Conservation (phyloP, 2,113 vertebrate species). For the Hydrochoerus hydrochaeris region DNA sequence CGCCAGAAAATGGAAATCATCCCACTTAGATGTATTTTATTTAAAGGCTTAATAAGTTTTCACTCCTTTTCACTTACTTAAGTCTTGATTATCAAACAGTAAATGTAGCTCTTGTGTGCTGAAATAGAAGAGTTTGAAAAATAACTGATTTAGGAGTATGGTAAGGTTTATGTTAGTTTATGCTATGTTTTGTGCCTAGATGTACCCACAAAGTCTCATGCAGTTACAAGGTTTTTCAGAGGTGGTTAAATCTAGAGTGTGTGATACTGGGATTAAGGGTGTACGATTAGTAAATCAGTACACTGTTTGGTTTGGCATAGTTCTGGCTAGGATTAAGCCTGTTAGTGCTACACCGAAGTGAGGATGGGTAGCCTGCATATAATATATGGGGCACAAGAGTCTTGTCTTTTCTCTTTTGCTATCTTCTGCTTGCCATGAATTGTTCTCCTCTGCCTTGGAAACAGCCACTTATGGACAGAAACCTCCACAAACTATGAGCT, state of each 20-base stretch:
- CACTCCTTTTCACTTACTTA: background rate
- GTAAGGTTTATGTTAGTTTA: background rate
- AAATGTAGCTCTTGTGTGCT: background rate
- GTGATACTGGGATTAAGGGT: background rate
- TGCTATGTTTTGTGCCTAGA: background rate
- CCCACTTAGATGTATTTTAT: background rate
- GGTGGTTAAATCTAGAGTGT: background rate
- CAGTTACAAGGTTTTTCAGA: background rate
- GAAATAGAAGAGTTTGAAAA: background rate
- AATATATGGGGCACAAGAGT: background rate
- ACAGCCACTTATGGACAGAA: background rate
- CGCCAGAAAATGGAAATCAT: background rate
- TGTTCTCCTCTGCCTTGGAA: background rate
- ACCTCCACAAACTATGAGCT: background rate
- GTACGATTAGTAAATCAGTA: background rate
- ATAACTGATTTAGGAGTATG: background rate
- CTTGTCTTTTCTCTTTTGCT: background rate
- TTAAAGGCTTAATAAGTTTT: slow-evolving; percentile 29
- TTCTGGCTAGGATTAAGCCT: background rate
- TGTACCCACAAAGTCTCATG: background rate
- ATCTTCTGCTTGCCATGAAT: background rate
- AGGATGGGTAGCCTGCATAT: background rate
- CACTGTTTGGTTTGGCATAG: background rate
- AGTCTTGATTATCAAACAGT: slow-evolving; percentile 13
- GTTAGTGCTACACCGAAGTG: background rate